phyloP scores from a whole-genome alignment of 2,797 vertebrate genomes.

The Nyctibius grandis region DNA sequence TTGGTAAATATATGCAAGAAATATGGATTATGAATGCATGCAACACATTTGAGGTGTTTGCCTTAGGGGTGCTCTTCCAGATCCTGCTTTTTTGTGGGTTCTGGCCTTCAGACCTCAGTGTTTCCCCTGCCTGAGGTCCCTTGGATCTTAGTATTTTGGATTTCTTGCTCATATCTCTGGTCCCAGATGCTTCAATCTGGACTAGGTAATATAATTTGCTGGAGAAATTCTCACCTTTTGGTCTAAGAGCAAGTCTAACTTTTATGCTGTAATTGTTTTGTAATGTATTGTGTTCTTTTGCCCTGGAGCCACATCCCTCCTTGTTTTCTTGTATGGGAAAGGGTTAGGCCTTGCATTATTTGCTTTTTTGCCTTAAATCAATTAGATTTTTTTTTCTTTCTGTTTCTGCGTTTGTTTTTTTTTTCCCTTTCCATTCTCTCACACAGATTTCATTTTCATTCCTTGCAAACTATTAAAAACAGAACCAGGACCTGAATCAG shows the following conservation, averaged over 20 bases:
- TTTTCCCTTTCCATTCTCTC: not conserved
- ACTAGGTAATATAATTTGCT: not conserved
- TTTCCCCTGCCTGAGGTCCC: not conserved
- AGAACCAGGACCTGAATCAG: not conserved
- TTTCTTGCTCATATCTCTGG: not conserved
- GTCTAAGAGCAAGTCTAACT: not conserved
- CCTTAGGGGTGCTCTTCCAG: not conserved
- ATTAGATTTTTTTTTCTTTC: not conserved
- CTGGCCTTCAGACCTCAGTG: not conserved
- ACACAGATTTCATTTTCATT: not conserved
- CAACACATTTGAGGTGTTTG: not conserved
- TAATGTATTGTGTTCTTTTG: not conserved
- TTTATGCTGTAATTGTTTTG: not conserved
- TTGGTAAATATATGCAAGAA: not conserved
- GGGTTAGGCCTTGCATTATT: not conserved
- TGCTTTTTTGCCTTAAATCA: not conserved
- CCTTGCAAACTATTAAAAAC: not conserved
- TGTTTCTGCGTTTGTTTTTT: not conserved
- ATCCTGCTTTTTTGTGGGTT: not conserved
- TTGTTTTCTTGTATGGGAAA: not conserved
- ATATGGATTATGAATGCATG: not conserved
- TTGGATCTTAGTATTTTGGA: not conserved
- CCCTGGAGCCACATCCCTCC: not conserved
- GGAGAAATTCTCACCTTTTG: not conserved
- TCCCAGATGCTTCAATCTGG: not conserved